Percentiles rank a stretch among this genome's conserved stretches.
phyloP scores from a whole-genome alignment of 2,888 invertebrate genomes.

The Hanleya hanleyi region DNA sequence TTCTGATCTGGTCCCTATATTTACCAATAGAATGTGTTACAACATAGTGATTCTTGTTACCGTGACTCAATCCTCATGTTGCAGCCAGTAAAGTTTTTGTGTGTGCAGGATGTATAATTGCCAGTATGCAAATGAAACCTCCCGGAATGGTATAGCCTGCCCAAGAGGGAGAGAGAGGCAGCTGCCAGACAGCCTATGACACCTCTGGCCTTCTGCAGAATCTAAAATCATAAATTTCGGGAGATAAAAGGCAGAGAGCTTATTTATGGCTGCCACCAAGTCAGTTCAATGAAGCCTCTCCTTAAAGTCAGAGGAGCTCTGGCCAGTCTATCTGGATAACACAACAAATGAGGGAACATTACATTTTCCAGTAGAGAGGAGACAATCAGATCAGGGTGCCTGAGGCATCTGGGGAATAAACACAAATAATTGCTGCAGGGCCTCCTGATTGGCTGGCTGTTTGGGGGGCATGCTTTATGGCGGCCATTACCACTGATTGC shows the following conservation, averaged over 20 bases:
- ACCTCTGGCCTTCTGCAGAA: not conserved
- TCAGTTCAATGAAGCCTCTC: not conserved
- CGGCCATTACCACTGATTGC: not conserved
- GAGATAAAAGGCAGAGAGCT: not conserved
- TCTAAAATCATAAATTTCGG: not conserved
- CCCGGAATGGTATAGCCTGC: not conserved
- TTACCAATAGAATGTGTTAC: not conserved
- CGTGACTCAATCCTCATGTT: too few relatives aligned
- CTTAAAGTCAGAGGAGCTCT: not conserved
- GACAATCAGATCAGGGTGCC: not conserved
- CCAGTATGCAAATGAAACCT: not conserved
- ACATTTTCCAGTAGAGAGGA: not conserved
- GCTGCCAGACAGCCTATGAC: not conserved
- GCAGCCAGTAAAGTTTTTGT: too few relatives aligned
- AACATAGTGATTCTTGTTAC: too few relatives aligned
- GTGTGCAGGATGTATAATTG: too few relatives aligned
- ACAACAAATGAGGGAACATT: not conserved
- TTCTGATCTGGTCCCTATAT: not conserved
- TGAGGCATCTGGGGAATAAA: not conserved
- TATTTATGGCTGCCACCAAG: not conserved
- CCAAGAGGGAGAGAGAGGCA: not conserved
- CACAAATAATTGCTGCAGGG: not conserved
- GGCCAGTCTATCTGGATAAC: not conserved
- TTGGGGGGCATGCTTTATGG: not conserved
- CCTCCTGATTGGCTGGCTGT: not conserved